Evolutionary conservation across 2,888 invertebrate species (phyloP), one percentile per base, ranked within the genome.

Genomic region (Lacanobia wlatinum): DNA sequence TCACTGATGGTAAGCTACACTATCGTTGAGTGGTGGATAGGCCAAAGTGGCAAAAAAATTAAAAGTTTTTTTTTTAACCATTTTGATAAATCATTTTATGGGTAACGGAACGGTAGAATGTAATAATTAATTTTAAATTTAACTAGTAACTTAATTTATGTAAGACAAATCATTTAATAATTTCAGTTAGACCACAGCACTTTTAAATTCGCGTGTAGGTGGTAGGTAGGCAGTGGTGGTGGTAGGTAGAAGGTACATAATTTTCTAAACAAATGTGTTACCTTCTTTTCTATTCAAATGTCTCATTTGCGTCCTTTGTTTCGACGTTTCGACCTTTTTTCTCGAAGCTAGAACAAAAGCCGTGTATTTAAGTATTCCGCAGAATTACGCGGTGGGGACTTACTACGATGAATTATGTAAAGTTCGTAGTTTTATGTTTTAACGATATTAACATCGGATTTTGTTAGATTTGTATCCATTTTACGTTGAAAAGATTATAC

Each of bases 271-370:
- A 21, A 64, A 14, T 43, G 21, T 56, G 10, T 43, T 10, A 48
- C 14, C 23, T 61, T 16, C 6, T 40, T 55, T 62, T 43, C 14
- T 63, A 55, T 76, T 80, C 48, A 55, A 76, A 67, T 23, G 28
- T 23, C 52, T 59, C 52, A 58, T 76, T 76, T 34, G 34, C 16
- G 18, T 3, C 14, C 14, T 38, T 69, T 77, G 77, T 74, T 73
- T n/a, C 12, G 3, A 23, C 6, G 10, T 38, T n/a, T n/a, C n/a
- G 48, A 50, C 74, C 80, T 73, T 75, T 80, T 79, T 72, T 28
- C 50, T 73, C 58, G 2, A 16, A 38, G 50, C 16, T 73, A 73
- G 23, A 73, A 73, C 61, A 75, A 75, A 40, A 56, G 74, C n/a
- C n/a, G 1, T n/a, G 14, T 21, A 23, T 50, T 80, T 73, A 80